Evolutionary conservation across 2,797 vertebrate species (phyloP), one percentile per base, ranked within the genome.

Genomic region (Nannoperca obscura): DNA sequence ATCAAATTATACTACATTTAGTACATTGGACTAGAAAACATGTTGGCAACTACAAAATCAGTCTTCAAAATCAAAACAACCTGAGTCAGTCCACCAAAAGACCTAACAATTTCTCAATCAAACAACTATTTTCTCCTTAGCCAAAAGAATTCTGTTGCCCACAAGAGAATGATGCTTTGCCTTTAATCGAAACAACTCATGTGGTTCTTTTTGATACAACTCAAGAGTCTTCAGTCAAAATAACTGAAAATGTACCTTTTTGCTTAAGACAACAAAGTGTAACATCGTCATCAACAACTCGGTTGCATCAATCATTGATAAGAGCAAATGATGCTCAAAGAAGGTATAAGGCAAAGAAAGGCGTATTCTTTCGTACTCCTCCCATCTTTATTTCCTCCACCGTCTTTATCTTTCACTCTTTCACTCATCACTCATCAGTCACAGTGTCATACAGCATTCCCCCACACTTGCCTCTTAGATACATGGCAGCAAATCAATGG

Each of bases 131-230:
- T 74, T 61, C 20, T 63, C n/a, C 53, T 68, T 1, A 38, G 50
- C 68, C 76, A 76, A 71, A 78, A 46, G 1, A 0, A 54, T 78
- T 30, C 0, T 60, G 67, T 57, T 52, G 44, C 63, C 58, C 32
- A 6, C 38, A 42, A 68, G 60, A 24, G 19, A 85, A 59, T n/a
- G 0, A 62, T 49, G 44, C 15, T 49, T 71, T 24, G 8, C 42
- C 53, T 55, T 63, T 74, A 46, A 83, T 83, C 27, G 68, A 54
- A 87, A 69, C 44, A 76, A 40, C 53, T 78, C 47, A 66, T 54
- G 59, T 24, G 7, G 12, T 22, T 74, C 62, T 11, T 70, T 57
- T 63, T 78, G 36, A 34, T 15, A 58, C 27, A 54, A 58, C 14
- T 75, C 68, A 58, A 30, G 20, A 55, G 30, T 64, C 30, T 12